A percentile compares a stretch with the other conserved stretches of the same genome.
These are phyloP conservation scores for Tarsius wallacei DNA, from an alignment of 2,797 vertebrate genomes.

Conservation along the genomic window DNA sequence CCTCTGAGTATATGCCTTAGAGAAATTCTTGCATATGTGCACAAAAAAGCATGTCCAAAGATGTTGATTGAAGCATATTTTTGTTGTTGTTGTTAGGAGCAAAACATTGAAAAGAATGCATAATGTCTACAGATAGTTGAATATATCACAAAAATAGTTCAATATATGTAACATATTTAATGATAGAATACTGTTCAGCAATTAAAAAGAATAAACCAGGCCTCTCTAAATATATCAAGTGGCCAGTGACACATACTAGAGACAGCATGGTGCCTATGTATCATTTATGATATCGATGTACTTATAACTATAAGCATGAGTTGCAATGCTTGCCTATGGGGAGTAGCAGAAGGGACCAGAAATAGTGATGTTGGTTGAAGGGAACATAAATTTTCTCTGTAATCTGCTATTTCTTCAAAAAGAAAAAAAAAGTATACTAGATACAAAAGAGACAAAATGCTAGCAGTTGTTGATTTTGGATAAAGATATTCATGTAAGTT, in stretches of 20 bases:
- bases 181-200: not conserved
- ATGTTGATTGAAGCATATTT: not conserved
- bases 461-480: not conserved
- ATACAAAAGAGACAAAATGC: not conserved
- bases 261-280: rapidly evolving
- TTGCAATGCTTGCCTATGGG: rapidly evolving
- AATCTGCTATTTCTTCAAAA: slow-evolving; percentile 36
- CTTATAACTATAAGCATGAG: not conserved
- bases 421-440: not conserved
- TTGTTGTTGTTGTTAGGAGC: not conserved
- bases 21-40: not conserved
- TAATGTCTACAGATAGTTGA: not conserved
- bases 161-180: not conserved
- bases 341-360: too few species aligned
- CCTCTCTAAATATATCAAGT: not conserved
- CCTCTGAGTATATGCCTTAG: not conserved
- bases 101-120: slow-evolving; percentile 25
- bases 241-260: not conserved
- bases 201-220: not conserved
- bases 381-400: slow-evolving; percentile 5
- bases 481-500: not conserved
- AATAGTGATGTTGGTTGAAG: not conserved
- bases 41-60: not conserved
- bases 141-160: not conserved
- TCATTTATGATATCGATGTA: not conserved